phyloP scores from a whole-genome alignment of 2,797 vertebrate genomes.

The Pseudocheirus occidentalis region DNA sequence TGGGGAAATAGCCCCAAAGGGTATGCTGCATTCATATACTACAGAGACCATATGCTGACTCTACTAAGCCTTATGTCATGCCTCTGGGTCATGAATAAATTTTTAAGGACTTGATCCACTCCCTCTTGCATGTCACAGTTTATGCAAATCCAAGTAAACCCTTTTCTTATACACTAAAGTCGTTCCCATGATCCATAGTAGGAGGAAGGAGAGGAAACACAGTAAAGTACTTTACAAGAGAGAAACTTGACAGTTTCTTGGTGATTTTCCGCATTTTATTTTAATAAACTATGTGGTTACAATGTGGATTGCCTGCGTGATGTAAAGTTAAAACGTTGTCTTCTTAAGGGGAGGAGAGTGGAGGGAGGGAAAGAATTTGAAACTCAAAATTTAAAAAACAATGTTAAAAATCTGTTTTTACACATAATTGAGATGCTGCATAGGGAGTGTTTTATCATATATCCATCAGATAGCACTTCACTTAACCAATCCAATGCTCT shows the following conservation, averaged over 20 bases:
- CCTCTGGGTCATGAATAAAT: background rate
- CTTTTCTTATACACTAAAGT: background rate
- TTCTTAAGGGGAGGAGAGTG: background rate
- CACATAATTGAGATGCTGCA: background rate
- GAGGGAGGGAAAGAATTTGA: background rate
- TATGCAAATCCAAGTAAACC: background rate
- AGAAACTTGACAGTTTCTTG: background rate
- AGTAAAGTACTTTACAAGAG: background rate
- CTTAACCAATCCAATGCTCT: background rate
- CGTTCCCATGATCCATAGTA: background rate
- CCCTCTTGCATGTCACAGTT: background rate
- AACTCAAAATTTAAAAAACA: too few relatives aligned
- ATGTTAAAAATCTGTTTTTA: background rate
- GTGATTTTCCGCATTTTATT: background rate
- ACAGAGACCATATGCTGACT: background rate
- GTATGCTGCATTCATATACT: background rate
- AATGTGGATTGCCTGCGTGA: background rate
- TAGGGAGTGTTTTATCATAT: background rate
- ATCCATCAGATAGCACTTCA: background rate
- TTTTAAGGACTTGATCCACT: background rate
- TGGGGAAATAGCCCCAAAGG: background rate
- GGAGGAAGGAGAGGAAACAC: background rate
- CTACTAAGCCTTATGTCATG: background rate
- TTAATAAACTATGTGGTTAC: background rate
- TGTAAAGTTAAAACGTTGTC: background rate